Evolutionary conservation across 2,113 vertebrate species (phyloP), one percentile per base, ranked within the genome.

Genomic region (Stictonetta naevosa): DNA sequence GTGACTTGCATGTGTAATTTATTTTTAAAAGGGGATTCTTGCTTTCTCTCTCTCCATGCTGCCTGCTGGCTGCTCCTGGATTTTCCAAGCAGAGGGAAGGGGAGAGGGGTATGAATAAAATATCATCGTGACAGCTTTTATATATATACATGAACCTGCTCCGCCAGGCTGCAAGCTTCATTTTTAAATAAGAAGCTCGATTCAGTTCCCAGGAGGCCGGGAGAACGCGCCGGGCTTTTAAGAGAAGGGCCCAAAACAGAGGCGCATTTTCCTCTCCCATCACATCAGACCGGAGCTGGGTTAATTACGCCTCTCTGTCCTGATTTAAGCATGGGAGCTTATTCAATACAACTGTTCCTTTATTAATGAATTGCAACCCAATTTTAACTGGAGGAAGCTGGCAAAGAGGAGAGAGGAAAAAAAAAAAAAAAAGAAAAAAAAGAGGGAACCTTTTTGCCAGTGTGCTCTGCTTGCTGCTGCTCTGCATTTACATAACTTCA

Each of bases 51-150:
- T 87, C 94, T 73, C 86, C 78, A 42, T 62, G 83, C 94, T 94
- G 95, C 95, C 88, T 96, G 86, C 93, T 94, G 83, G 89, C 88
- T 94, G 96, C 83, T 95, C 95, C 94, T 94, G 97, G 95, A 96
- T 96, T 96, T 97, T 97, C 97, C 96, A 92, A 89, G 92, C 94
- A 95, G 93, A 93, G 86, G 92, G 88, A 94, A 97, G 93, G 91
- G 93, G 93, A 93, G 88, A 97, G 87, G 93, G 93, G 88, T 92
- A 97, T 97, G 97, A 97, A 97, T 97, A 96, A 97, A 97, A 97
- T 96, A 97, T 97, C 86, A 95, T 82, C 86, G 50, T 90, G 90
- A 93, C 96, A 95, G 92, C 91, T 97, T 95, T 96, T 96, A 91
- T 96, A 96, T 91, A 96, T 91, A 95, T 75, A 91, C 95, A 92